Evolutionary conservation across 1,140 invertebrate species (phyloP), one percentile per base, ranked within the genome.

Genomic region (Meteorus sp.): DNA sequence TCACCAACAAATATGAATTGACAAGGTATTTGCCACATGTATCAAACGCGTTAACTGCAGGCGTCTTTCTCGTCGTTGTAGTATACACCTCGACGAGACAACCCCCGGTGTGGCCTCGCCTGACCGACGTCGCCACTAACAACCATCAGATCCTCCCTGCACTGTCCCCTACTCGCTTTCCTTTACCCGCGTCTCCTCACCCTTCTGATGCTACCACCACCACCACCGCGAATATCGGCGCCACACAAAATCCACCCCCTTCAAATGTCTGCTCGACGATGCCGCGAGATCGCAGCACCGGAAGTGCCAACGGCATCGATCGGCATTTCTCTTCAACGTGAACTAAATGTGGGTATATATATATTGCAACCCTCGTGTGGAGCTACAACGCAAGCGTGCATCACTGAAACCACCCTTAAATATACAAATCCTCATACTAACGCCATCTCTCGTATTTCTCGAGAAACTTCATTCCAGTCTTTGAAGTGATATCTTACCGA

Each of bases 271-370:
- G 48, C 48, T 50, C 43, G 6, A 61, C 56, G 60, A 63, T 62
- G 66, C 68, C 74, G 67, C 55, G 65, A 77, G 76, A 71, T 77
- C 67, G 75, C 74, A 63, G 65, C 73, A 78, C 68, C 65, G 66
- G 47, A 52, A 61, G 41, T 61, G 45, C 51, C 50, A 20, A 62
- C 5, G 39, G 50, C 57, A 78, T 78, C 74, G 76, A 78, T 77
- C 73, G 69, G 19, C 61, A 56, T 66, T n/a, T n/a, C n/a, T n/a
- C n/a, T n/a, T n/a, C n/a, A n/a, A n/a, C n/a, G n/a, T n/a, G n/a
- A n/a, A n/a, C n/a, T n/a, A n/a, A n/a, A n/a, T n/a, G n/a, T n/a
- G n/a, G n/a, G n/a, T n/a, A n/a, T n/a, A n/a, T n/a, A n/a, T n/a
- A n/a, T n/a, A n/a, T n/a, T n/a, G n/a, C 56, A 54, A 29, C 57